These are phyloP conservation scores for Ia io DNA, from an alignment of 2,113 vertebrate genomes.

Conservation along the genomic window DNA sequence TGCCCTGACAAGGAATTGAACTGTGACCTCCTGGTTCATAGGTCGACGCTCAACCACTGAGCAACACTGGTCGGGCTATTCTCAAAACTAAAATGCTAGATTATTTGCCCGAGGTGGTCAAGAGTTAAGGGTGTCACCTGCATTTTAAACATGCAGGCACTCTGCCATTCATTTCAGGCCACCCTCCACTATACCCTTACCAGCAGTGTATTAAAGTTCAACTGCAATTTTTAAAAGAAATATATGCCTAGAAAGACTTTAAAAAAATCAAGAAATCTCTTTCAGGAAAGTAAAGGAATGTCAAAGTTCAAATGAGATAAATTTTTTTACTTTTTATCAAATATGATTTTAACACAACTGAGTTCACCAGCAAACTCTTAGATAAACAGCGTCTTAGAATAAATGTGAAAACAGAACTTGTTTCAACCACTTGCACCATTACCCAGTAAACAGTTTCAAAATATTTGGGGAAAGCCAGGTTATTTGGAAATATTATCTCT, in stretches of 20 bases:
- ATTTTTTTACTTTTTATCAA: not conserved
- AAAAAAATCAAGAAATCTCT: not conserved
- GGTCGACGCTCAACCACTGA: too few species aligned
- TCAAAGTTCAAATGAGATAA: not conserved
- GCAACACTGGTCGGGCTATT: too few species aligned
- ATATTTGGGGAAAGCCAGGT: not conserved
- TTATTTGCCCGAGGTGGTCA: not conserved
- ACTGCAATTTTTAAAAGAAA: not conserved
- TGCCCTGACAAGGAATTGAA: too few species aligned
- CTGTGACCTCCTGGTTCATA: too few species aligned
- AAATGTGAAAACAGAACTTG: not conserved
- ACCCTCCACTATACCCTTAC: not conserved
- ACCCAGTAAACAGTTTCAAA: not conserved
- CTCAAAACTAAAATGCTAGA: not conserved
- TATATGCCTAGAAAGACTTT: not conserved
- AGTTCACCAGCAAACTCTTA: not conserved
- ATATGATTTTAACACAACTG: constrained; percentile 4
- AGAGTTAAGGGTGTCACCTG: not conserved
- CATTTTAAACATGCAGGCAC: not conserved
- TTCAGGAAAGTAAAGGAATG: not conserved
- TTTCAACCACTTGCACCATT: not conserved
- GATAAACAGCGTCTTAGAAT: not conserved
- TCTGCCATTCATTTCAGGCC: not conserved
- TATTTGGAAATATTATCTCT: not conserved
- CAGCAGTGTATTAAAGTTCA: not conserved